A percentile compares a stretch with the other conserved stretches of the same genome.
Evolutionary conservation across 1,140 invertebrate species (phyloP).

Genomic region (Linepithema humile): DNA sequence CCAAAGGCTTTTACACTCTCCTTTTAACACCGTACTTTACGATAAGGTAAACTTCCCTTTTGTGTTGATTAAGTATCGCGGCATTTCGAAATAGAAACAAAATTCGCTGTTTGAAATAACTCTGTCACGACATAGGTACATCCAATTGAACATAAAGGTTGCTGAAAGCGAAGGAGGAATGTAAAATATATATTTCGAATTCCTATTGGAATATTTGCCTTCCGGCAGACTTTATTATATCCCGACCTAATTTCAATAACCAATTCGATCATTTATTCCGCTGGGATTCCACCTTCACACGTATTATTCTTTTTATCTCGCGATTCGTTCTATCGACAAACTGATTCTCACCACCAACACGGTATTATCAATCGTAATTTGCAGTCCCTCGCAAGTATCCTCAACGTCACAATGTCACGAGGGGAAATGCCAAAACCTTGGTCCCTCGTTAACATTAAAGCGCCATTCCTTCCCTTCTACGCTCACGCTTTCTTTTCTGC

Average conservation of each 20-base stretch:
- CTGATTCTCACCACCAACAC: slow-evolving; percentile 50
- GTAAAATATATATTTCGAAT: slow-evolving; percentile 22
- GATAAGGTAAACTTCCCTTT: slow-evolving; percentile 58
- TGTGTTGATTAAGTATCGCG: slow-evolving; percentile 44
- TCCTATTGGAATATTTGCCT: not conserved
- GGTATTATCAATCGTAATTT: slow-evolving; percentile 61
- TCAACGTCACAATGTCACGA: slow-evolving; percentile 8
- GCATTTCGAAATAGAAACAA: not conserved
- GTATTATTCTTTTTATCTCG: not conserved
- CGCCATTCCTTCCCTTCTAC: not conserved
- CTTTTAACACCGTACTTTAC: slow-evolving; percentile 61
- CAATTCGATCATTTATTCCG: slow-evolving; percentile 26
- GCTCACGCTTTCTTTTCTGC: not conserved
- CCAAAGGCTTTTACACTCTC: slow-evolving; percentile 10
- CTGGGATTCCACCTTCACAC: slow-evolving; percentile 2
- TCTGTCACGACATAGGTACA: slow-evolving; percentile 3
- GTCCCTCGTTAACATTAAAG: slow-evolving; percentile 61
- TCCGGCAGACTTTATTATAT: slow-evolving; percentile 3
- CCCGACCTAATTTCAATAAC: slow-evolving; percentile 46
- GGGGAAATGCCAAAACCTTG: not conserved
- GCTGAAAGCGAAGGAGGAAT: not conserved
- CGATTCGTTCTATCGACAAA: slow-evolving; percentile 1
- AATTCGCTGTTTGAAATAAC: not conserved
- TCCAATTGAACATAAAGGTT: not conserved
- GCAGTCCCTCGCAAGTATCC: slow-evolving; percentile 17